Evolutionary conservation across 1,140 invertebrate genomes (phyloP), one percentile per base, ranked within the genome.

Genomic region (Solenopsis invicta): DNA sequence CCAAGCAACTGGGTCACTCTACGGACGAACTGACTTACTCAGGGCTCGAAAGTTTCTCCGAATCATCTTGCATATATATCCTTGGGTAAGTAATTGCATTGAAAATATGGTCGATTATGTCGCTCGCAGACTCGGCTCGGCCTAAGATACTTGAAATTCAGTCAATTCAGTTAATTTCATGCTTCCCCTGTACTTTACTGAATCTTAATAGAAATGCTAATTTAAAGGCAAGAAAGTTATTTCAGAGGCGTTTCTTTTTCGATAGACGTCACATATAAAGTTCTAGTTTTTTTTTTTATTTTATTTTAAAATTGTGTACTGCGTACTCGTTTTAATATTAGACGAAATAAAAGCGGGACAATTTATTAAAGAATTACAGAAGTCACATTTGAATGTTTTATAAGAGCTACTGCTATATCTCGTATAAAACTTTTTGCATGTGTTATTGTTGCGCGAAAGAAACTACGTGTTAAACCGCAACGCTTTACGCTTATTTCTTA

Each of bases 1-100:
- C 8, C 76, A 59, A 89, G 87, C 89, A 92, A 90, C 87, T 91
- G 89, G 91, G 92, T 92, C 90, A 89, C 64, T 89, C 69, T 75
- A n/a, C 10, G 59, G 82, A 82, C 86, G 81, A 92, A 92, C 84
- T 88, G 87, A 92, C 67, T 88, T 74, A 78, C 76, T 85, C 56
- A 21, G 37, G 18, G 8, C 10, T 69, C 66, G n/a, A 80, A 90
- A 89, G 71, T 89, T 90, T 87, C 52, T 80, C 9, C 10, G 5
- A 62, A 86, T 80, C 69, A 75, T 61, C 78, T 61, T 75, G 75
- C 62, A 41, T 21, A 41, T 61, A 45, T 67, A 66, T 13, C 16
- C 41, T 24, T 24, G 41, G 34, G 2, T 61, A 21, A 72, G 18
- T 72, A 77, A 85, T 89, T 72, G 45, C 64, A 75, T 52, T 48